Percentiles rank a stretch among this genome's conserved stretches.
Evolutionary conservation across 2,888 invertebrate genomes (phyloP).

Genomic region (Calameuta idolon): DNA sequence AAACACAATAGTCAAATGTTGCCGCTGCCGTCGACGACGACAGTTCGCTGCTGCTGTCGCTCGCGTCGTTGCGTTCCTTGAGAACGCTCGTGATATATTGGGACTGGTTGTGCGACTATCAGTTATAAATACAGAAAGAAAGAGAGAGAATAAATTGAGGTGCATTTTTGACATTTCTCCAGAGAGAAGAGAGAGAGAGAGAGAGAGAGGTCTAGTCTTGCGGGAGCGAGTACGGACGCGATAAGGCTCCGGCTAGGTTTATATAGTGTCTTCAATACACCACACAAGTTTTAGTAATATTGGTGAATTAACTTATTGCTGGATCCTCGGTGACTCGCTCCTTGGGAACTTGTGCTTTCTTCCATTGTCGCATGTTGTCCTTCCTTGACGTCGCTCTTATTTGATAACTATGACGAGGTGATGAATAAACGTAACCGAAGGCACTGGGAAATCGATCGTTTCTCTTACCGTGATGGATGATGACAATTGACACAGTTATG

Average conservation of each 20-base stretch:
- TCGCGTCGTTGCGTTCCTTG: slow-evolving; percentile 19
- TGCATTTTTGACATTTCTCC: neutral
- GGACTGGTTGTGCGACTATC: slow-evolving; percentile 7
- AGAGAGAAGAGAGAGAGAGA: neutral
- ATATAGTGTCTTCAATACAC: neutral
- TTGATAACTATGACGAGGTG: slow-evolving; percentile 16
- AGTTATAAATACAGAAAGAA: neutral
- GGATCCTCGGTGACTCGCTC: neutral
- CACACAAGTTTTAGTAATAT: neutral
- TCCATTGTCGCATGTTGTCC: neutral
- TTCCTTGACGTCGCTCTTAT: neutral
- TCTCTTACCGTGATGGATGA: slow-evolving; percentile 23
- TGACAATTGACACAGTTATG: slow-evolving; percentile 22
- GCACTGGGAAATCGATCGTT: slow-evolving; percentile 23
- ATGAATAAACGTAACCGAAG: slow-evolving; percentile 18
- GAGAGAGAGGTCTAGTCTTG: neutral
- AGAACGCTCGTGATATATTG: slow-evolving; percentile 26
- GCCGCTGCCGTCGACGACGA: slow-evolving; percentile 7
- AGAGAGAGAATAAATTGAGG: neutral
- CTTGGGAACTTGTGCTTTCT: neutral
- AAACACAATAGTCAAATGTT: slow-evolving; percentile 26
- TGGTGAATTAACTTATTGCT: neutral
- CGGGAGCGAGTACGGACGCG: neutral
- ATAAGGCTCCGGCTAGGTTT: neutral
- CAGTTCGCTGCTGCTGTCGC: slow-evolving; percentile 5